These are phyloP conservation scores for Hybognathus amarus DNA, from an alignment of 2,797 vertebrate genomes.

Conservation along the genomic window DNA sequence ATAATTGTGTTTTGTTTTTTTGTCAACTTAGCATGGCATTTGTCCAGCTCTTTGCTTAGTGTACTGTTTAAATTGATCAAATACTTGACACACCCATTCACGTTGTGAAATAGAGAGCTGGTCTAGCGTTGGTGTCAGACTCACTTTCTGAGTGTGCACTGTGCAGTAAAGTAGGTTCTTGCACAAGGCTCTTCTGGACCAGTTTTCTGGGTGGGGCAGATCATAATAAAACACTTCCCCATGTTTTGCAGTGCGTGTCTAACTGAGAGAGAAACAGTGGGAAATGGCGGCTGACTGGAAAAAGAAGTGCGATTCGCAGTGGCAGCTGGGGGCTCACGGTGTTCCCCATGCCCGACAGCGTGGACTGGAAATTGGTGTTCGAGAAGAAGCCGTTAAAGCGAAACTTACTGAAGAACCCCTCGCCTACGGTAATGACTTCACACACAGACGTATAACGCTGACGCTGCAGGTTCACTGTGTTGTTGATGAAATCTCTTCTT, in stretches of 20 bases:
- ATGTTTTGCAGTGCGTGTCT: background rate
- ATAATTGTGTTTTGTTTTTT: background rate
- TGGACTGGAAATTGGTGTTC: slow-evolving; percentile 78
- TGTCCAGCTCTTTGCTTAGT: no score
- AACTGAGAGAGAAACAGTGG: slow-evolving; percentile 49
- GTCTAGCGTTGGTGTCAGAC: background rate
- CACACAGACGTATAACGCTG: background rate
- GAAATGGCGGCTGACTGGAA: slow-evolving; percentile 70
- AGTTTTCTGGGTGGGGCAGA: slow-evolving; percentile 30
- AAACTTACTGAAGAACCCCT: slow-evolving; percentile 81
- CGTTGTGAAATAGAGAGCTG: background rate
- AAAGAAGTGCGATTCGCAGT: slow-evolving; percentile 69
- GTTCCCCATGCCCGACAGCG: slow-evolving; percentile 64
- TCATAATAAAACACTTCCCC: slow-evolving; percentile 17
- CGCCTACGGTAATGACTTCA: slow-evolving; percentile 79
- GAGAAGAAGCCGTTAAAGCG: slow-evolving; percentile 78
- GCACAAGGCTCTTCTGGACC: background rate
- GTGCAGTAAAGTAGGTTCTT: background rate
- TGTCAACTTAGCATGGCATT: background rate
- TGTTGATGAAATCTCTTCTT: background rate
- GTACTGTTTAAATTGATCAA: background rate
- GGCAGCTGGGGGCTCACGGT: slow-evolving; percentile 64
- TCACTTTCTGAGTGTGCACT: background rate
- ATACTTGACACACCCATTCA: background rate
- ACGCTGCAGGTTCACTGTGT: background rate